phyloP scores from a whole-genome alignment of 1,140 invertebrate genomes.

The Drosophila equinoxialis region DNA sequence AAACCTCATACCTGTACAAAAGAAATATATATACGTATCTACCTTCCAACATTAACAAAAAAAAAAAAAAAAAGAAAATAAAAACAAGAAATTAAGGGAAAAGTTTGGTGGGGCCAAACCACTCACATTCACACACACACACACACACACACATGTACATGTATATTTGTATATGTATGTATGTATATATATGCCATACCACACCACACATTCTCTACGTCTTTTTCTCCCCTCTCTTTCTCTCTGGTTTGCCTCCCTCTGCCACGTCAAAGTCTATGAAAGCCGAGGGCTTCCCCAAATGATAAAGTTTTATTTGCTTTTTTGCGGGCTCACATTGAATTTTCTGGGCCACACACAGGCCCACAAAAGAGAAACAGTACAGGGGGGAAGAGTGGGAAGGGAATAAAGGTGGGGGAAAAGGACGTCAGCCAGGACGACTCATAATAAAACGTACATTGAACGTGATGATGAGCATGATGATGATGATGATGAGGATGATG shows the following conservation, averaged over 20 bases:
- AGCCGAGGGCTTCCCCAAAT: constrained; percentile 78
- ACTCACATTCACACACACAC: constrained; percentile 49
- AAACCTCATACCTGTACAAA: constrained; percentile 68
- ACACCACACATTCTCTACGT: neutral
- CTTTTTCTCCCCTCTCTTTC: neutral
- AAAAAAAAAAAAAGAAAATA: constrained; percentile 29
- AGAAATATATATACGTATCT: constrained; percentile 18
- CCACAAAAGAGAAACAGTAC: constrained; percentile 17
- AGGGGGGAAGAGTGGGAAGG: neutral
- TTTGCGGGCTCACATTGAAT: constrained; percentile 72
- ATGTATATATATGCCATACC: constrained; percentile 30
- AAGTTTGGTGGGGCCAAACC: constrained; percentile 65
- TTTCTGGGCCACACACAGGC: constrained; percentile 34
- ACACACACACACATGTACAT: constrained; percentile 22
- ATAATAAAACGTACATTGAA: constrained; percentile 63
- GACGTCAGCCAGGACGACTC: constrained; percentile 46
- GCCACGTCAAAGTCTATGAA: constrained; percentile 62
- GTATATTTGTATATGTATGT: constrained; percentile 16
- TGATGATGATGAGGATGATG: constrained; percentile 50
- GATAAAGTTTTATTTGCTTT: constrained; percentile 79
- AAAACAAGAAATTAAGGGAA: constrained; percentile 71
- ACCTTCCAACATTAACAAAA: constrained; percentile 31
- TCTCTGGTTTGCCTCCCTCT: neutral
- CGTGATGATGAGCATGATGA: constrained; percentile 42
- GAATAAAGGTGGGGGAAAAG: neutral